Conservation (phyloP, 2,888 invertebrate species). For the Anthophora plumipes region DNA sequence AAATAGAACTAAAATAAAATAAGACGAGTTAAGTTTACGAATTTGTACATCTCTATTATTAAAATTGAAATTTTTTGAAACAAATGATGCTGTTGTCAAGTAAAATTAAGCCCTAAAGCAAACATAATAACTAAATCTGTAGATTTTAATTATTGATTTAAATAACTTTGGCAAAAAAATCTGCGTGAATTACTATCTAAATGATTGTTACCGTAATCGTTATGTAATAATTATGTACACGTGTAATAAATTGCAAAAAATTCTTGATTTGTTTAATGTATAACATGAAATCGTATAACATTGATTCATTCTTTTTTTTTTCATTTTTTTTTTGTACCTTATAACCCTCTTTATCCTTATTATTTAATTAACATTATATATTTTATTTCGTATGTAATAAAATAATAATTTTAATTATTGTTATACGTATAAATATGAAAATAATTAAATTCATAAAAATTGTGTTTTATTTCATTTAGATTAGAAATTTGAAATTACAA, state of each 20-base stretch:
- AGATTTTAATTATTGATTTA: slow-evolving; percentile 37
- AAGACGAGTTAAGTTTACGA: slow-evolving; percentile 73
- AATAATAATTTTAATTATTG: neutral
- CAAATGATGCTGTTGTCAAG: slow-evolving; percentile 38
- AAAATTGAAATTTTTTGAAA: slow-evolving; percentile 41
- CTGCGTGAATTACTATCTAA: slow-evolving; percentile 22
- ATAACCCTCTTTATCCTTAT: neutral
- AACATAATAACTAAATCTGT: slow-evolving; percentile 38
- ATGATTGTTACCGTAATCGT: slow-evolving; percentile 49
- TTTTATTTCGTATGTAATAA: neutral
- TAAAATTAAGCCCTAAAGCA: slow-evolving; percentile 31
- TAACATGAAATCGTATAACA: slow-evolving; percentile 48
- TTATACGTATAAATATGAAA: neutral
- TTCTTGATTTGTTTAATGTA: slow-evolving; percentile 55
- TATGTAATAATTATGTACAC: slow-evolving; percentile 54
- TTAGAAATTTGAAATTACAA: neutral
- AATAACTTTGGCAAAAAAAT: slow-evolving; percentile 11
- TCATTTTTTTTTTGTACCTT: neutral
- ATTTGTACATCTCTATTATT: slow-evolving; percentile 73
- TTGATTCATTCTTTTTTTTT: slow-evolving; percentile 5
- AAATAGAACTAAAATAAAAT: slow-evolving; percentile 68
- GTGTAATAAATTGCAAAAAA: slow-evolving; percentile 55
- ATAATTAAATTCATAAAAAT: neutral
- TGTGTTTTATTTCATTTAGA: neutral
- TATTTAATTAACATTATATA: neutral